Base-by-base conservation (phyloP, 1,140 invertebrate species). In the Pogonomyrmex barbatus region DNA sequence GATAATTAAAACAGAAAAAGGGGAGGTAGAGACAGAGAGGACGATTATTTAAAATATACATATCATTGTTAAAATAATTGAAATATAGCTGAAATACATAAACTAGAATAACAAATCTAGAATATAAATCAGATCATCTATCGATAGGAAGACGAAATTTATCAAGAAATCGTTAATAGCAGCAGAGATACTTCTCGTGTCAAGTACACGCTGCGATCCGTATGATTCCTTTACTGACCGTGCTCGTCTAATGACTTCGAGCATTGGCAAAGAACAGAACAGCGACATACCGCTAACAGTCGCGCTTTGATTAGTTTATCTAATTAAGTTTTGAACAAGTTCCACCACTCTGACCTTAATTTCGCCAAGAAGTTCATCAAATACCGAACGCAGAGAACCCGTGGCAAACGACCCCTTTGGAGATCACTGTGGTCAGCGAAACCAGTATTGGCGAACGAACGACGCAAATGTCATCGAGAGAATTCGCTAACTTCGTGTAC, bases 301-400 rank as follows among this genome's bases (percentile, higher is more conserved):
- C 30, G 70, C 58, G 56, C 83, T 85, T 67, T 70, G 68, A 67
- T 52, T 81, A 81, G 87, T 91, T 88, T 88, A 83, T 78, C 88
- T 91, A 90, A 91, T 91, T 90, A 91, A 91, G 56, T 58, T 67
- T 50, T 70, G 75, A 67, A 90, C 88, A 70, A 89, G 73, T 79
- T 33, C 24, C 60, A 36, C 52, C 54, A 45, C 42, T 24, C 14
- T 42, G 89, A 67, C 89, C 87, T 90, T 88, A 91, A 90, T 90
- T 90, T 90, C 78, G 63, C 83, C 63, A 79, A 83, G 86, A 88
- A 56, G 58, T 36, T 63, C 71, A 58, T 63, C 89, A 78, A 90
- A 86, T 68, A 85, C 75, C 70, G 60, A 54, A 30, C 62, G 42
- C 36, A 39, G 85, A 63, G 50, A 76, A 71, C 58, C 79, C 81